These are phyloP conservation scores for Dermochelys coriacea DNA, from an alignment of 2,797 vertebrate species.

Conservation along the genomic window DNA sequence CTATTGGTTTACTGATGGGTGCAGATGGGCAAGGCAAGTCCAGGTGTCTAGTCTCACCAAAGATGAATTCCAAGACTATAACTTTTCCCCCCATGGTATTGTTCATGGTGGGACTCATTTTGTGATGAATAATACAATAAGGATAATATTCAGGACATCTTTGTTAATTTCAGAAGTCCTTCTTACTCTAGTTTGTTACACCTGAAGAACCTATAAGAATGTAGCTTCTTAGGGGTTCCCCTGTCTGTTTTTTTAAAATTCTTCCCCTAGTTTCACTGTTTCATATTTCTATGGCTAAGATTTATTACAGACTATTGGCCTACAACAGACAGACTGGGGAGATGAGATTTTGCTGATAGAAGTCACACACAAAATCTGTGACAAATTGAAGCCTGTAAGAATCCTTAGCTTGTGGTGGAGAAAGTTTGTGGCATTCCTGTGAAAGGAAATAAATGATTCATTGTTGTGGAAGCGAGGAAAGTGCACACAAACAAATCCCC, in stretches of 20 bases:
- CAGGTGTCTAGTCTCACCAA: neutral
- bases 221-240: neutral
- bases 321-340: neutral
- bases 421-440: neutral
- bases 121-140: neutral
- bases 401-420: neutral
- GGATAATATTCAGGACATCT: neutral
- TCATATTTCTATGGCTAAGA: neutral
- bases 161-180: fast-evolving
- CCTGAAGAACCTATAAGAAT: neutral
- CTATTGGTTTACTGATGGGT: neutral
- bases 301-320: neutral
- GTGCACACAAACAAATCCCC: no score
- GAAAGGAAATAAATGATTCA: neutral
- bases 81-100: neutral
- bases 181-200: neutral
- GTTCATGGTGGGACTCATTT: neutral
- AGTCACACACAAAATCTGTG: neutral
- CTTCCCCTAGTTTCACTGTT: neutral
- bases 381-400: neutral
- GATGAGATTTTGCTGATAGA: constrained; percentile 7
- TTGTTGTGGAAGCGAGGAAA: neutral
- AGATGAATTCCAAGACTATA: neutral
- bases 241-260: fast-evolving
- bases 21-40: neutral